Percentiles rank a stretch among this genome's conserved stretches.
These are phyloP conservation scores for Montifringilla adamsi DNA, from an alignment of 2,113 vertebrate genomes.

Conservation along the genomic window DNA sequence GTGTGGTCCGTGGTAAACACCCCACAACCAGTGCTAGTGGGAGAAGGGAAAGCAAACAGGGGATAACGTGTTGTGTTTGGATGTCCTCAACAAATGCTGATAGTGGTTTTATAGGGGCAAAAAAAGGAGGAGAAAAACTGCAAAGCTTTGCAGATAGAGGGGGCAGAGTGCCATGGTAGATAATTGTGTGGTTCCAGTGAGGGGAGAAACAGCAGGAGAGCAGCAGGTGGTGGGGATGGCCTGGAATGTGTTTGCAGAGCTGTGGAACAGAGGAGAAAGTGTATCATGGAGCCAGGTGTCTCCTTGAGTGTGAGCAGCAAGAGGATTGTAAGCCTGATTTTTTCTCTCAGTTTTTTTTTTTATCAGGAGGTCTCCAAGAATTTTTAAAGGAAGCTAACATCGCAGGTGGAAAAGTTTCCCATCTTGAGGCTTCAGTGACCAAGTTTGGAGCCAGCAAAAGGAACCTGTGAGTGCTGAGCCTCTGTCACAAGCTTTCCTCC, in stretches of 20 bases:
- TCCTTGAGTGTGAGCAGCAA: neutral
- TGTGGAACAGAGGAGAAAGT: neutral
- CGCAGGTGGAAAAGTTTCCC: neutral
- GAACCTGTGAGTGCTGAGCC: neutral
- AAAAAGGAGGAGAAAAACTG: neutral
- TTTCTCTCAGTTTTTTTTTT: neutral
- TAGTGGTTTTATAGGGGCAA: neutral
- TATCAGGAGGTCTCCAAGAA: neutral
- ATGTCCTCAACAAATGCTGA: neutral
- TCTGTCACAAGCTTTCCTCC: neutral
- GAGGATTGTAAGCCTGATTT: neutral
- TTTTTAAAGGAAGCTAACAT: neutral
- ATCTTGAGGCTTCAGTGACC: neutral
- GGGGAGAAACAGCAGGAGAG: neutral
- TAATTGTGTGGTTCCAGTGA: neutral
- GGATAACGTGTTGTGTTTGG: neutral
- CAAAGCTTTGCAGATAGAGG: neutral
- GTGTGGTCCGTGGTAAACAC: conserved; percentile 2
- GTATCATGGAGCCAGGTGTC: neutral
- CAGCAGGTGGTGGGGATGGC: neutral
- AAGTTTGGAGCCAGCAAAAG: neutral
- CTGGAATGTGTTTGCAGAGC: neutral
- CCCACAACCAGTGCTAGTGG: neutral
- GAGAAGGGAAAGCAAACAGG: neutral
- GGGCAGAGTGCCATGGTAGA: neutral